Evolutionary conservation across 2,888 invertebrate genomes (phyloP).

Genomic region (Achlya flavicornis): DNA sequence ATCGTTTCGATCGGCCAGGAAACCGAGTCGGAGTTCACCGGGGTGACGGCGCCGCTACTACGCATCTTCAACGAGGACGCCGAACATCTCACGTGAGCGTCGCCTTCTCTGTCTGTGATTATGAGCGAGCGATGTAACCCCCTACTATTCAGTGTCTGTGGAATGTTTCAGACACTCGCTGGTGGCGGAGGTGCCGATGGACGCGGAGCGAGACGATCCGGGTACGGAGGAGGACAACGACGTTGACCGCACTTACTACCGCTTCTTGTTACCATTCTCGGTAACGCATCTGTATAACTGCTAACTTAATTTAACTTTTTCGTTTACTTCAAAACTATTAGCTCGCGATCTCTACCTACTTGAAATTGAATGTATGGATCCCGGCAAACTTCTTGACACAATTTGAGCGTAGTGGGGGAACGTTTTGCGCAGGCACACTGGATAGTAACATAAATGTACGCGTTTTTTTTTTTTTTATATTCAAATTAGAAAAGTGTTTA

Average conservation of each 20-base stretch:
- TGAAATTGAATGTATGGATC: too few species aligned
- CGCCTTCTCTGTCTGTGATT: neutral
- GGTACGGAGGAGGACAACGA: constrained; percentile 9
- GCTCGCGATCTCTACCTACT: too few species aligned
- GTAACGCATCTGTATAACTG: too few species aligned
- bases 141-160: neutral
- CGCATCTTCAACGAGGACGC: constrained; percentile 65
- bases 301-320: too few species aligned
- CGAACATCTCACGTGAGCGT: constrained; percentile 60
- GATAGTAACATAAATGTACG: too few species aligned
- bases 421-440: too few species aligned
- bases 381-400: too few species aligned
- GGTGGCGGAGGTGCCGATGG: constrained; percentile 36
- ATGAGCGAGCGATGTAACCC: constrained; percentile 19
- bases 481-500: too few species aligned
- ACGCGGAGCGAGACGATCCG: constrained; percentile 4
- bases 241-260: neutral
- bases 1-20: constrained; percentile 43
- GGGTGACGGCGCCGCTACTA: constrained; percentile 60
- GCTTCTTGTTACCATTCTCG: neutral
- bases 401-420: too few species aligned
- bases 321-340: too few species aligned
- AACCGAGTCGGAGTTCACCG: constrained; percentile 62
- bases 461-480: too few species aligned
- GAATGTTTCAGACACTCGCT: constrained; percentile 32